These are phyloP conservation scores for Sebastes iracundus DNA, from an alignment of 2,797 vertebrate genomes.

Conservation along the genomic window DNA sequence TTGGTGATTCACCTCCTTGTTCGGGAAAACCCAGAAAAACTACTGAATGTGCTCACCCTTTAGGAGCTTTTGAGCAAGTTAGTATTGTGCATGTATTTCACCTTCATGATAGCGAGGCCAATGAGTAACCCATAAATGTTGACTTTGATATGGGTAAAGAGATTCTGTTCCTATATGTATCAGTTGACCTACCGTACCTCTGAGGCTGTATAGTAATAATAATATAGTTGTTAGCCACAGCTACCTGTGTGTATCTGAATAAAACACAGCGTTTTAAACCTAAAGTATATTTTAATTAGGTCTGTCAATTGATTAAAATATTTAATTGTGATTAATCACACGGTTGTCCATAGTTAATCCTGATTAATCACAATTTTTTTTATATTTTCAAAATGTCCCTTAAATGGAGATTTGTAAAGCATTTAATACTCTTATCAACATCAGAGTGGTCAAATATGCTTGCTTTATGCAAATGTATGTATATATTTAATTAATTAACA, in stretches of 20 bases:
- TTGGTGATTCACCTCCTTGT: not conserved
- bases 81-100: not conserved
- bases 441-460: too few species aligned
- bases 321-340: too few species aligned
- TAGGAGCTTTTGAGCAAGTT: not conserved
- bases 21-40: not conserved
- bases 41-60: not conserved
- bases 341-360: too few species aligned
- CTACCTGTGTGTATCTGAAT: not conserved
- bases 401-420: too few species aligned
- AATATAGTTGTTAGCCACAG: not conserved
- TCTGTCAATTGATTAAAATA: too few species aligned
- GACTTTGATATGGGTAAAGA: not conserved
- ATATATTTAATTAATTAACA: too few species aligned
- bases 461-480: too few species aligned
- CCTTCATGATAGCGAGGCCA: not conserved
- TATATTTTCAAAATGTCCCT: too few species aligned
- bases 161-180: not conserved
- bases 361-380: too few species aligned
- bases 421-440: too few species aligned
- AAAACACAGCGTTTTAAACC: not conserved
- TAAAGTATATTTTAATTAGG: not conserved
- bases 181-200: not conserved
- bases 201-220: not conserved
- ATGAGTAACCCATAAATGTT: not conserved